phyloP scores from a whole-genome alignment of 2,888 invertebrate species.

The Gasteruption jaculator region DNA sequence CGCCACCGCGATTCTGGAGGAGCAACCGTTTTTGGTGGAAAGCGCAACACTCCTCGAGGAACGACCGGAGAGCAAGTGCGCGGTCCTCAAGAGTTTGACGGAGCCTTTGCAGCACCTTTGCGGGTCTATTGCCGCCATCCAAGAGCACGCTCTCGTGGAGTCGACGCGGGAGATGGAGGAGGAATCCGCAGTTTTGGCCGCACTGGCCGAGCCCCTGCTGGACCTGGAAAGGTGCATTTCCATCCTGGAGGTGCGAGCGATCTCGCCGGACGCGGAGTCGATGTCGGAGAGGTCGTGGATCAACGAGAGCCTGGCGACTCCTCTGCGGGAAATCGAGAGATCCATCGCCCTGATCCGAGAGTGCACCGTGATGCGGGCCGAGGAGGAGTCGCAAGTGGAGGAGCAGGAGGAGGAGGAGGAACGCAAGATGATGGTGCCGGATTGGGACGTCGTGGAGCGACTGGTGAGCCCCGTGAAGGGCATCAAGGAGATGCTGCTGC shows the following conservation, averaged over 20 bases:
- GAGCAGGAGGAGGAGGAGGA: constrained; percentile 17
- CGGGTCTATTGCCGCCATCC: constrained; percentile 44
- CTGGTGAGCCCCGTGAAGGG: constrained; percentile 22
- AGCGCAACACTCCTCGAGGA: constrained; percentile 16
- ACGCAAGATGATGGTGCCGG: constrained; percentile 13
- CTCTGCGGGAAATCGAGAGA: constrained; percentile 36
- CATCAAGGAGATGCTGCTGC: constrained; percentile 21
- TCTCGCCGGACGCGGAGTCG: constrained; percentile 34
- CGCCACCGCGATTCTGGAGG: constrained; percentile 40
- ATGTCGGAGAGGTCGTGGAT: constrained; percentile 38
- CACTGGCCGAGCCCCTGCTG: constrained; percentile 34
- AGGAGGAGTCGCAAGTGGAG: constrained; percentile 18
- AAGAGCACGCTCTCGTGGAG: constrained; percentile 43
- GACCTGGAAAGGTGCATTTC: constrained; percentile 35
- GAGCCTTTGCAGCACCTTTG: constrained; percentile 52
- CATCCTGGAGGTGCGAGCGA: constrained; percentile 34
- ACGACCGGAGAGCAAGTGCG: constrained; percentile 39
- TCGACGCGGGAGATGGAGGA: constrained; percentile 20
- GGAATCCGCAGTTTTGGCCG: constrained; percentile 24
- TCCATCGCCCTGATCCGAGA: constrained; percentile 32
- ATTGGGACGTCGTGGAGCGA: constrained; percentile 26
- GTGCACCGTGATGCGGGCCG: constrained; percentile 20
- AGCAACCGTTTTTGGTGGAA: constrained; percentile 33
- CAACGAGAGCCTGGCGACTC: constrained; percentile 30
- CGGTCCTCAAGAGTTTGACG: constrained; percentile 57